phyloP scores from a whole-genome alignment of 2,797 vertebrate genomes.

The Protonibea diacanthus region DNA sequence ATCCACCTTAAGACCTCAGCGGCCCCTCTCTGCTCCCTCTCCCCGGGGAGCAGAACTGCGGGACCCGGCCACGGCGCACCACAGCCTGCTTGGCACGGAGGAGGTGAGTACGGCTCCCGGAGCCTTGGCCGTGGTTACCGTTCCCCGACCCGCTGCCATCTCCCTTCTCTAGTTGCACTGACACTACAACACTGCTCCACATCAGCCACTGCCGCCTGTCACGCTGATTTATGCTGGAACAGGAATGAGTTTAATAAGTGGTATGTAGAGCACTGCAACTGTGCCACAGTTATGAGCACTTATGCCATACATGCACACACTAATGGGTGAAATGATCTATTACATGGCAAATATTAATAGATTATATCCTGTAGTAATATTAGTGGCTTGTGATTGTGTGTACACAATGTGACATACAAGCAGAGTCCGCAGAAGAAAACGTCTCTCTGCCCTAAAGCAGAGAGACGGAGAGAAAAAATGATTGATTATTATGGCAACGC shows the following conservation, averaged over 20 bases:
- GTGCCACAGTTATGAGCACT: slow-evolving; percentile 7
- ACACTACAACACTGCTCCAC: slow-evolving; percentile 49
- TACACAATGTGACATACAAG: slow-evolving; percentile 35
- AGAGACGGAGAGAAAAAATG: slow-evolving; percentile 45
- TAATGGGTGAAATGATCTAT: neutral
- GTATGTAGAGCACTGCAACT: neutral
- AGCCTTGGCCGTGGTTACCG: slow-evolving; percentile 49
- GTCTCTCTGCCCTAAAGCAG: slow-evolving; percentile 34
- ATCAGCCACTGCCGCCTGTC: slow-evolving; percentile 52
- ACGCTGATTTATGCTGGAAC: slow-evolving; percentile 15
- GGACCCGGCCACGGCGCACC: slow-evolving; percentile 66
- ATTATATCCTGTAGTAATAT: neutral
- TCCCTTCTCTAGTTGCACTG: slow-evolving; percentile 53
- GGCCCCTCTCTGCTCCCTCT: slow-evolving; percentile 69
- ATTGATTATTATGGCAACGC: slow-evolving; percentile 84
- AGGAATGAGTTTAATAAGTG: neutral
- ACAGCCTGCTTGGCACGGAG: slow-evolving; percentile 70
- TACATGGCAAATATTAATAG: neutral
- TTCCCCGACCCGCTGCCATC: slow-evolving; percentile 48
- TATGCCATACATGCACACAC: neutral
- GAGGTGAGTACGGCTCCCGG: slow-evolving; percentile 51
- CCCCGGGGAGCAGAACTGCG: slow-evolving; percentile 48
- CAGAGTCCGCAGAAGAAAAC: slow-evolving; percentile 23
- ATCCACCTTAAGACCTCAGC: slow-evolving; percentile 83
- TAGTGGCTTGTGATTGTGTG: neutral